Percentiles rank a stretch among this genome's conserved stretches.
These are phyloP conservation scores for Drosophila antonietae DNA, from an alignment of 2,888 invertebrate species.

Conservation along the genomic window DNA sequence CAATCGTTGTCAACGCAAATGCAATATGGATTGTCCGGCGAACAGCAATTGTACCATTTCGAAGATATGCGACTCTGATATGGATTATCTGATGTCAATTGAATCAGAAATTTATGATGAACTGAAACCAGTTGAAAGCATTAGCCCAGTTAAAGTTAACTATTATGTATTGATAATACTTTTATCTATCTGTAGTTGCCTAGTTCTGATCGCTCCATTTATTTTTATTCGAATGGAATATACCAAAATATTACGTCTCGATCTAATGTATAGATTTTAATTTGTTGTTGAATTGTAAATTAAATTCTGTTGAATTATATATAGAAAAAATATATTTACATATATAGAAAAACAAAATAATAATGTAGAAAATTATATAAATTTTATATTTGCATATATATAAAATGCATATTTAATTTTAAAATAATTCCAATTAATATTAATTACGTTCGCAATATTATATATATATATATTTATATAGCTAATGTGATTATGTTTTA, in stretches of 20 bases:
- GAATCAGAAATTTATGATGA: neutral
- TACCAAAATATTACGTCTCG: neutral
- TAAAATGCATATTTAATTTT: neutral
- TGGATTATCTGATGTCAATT: neutral
- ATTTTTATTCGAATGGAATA: neutral
- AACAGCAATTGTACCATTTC: conserved; percentile 20
- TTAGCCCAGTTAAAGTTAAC: neutral
- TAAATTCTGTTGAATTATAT: too few relatives aligned
- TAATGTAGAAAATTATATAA: too few relatives aligned
- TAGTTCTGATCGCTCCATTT: neutral
- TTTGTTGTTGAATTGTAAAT: neutral
- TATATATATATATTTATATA: neutral
- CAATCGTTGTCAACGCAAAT: conserved; percentile 14
- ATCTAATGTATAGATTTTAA: neutral
- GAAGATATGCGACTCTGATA: conserved; percentile 14
- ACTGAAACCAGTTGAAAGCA: neutral
- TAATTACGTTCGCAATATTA: neutral
- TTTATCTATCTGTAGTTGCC: neutral
- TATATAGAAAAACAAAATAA: too few relatives aligned
- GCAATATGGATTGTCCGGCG: conserved; percentile 30
- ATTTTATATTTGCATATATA: too few relatives aligned
- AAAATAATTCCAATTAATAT: neutral
- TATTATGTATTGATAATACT: rapidly evolving
- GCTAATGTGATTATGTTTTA: neutral
- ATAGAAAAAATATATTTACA: too few relatives aligned